Evolutionary conservation across 2,113 vertebrate genomes (phyloP), one percentile per base, ranked within the genome.

Genomic region (Nestor notabilis): DNA sequence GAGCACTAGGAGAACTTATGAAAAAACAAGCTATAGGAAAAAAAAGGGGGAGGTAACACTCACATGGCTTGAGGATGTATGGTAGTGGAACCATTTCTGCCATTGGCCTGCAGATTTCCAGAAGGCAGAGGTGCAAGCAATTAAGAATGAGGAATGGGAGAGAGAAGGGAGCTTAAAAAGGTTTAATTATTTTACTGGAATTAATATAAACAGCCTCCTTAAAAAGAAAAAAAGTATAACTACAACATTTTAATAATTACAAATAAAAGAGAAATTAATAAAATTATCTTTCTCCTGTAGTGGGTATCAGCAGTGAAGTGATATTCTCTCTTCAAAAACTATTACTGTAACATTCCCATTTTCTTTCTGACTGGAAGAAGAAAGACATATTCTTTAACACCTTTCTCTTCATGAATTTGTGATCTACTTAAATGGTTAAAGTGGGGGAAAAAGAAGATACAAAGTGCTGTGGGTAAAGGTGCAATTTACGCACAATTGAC

Each of bases 401-500:
- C 28, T 79, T 89, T 35, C 9, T 61, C 33, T 16, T n/a, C 33
- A 56, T 49, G 25, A 69, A 39, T 44, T 72, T 55, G 31, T 53
- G 10, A 25, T 78, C 19, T 65, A 10, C 29, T 52, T 43, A 69
- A 52, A 55, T 65, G 31, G 39, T 84, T 84, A 52, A 63, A 85
- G 5, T 44, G 1, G 12, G 12, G 27, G 47, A 82, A 60, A 68
- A 65, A 76, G 56, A 89, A 87, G 53, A 53, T 50, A n/a, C 53
- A 86, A 90, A 83, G 68, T 87, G 16, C 46, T 77, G 69, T 16
- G 69, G 91, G 92, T 70, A 70, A 93, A 94, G 70, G 84, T 86
- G 24, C 81, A 93, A 63, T 87, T 69, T 28, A 33, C 1, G 2
- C 29, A 55, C 18, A 28, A 18, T 58, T 87, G 60, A 56, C 50